Percentiles rank a stretch among this genome's conserved stretches.
phyloP scores from a whole-genome alignment of 1,140 invertebrate genomes.

The Lucilia sericata region DNA sequence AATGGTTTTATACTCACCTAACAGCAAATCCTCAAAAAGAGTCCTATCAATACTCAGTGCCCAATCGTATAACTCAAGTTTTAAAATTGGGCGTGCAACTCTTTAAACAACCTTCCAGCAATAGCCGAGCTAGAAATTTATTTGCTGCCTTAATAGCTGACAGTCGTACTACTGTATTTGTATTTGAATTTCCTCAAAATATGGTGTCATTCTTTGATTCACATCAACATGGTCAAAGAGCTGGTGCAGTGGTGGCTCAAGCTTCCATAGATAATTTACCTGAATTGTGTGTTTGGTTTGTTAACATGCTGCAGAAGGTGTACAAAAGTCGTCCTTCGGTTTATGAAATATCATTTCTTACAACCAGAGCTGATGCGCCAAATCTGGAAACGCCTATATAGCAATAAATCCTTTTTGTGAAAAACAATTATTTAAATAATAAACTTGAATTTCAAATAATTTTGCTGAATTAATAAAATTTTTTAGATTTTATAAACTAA shows the following conservation, averaged over 20 bases:
- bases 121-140: conserved; percentile 46
- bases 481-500: too few species aligned
- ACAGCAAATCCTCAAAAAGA: conserved; percentile 59
- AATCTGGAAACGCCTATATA: not conserved
- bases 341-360: conserved; percentile 60
- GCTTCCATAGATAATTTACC: conserved; percentile 58
- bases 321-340: conserved; percentile 59
- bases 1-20: conserved; percentile 66
- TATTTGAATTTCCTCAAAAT: conserved; percentile 60
- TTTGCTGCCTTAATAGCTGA: conserved; percentile 64
- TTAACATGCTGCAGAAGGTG: conserved; percentile 62
- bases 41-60: conserved; percentile 59
- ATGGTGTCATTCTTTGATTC: conserved; percentile 63
- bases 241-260: conserved; percentile 62
- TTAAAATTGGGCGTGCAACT: conserved; percentile 51
- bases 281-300: conserved; percentile 62
- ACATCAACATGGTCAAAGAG: conserved; percentile 62
- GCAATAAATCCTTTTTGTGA: too few species aligned
- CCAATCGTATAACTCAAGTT: conserved; percentile 57
- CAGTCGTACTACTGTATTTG: conserved; percentile 62
- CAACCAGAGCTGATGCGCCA: not conserved
- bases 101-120: not conserved
- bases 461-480: too few species aligned
- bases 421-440: too few species aligned
- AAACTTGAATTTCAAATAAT: too few species aligned